phyloP scores from a whole-genome alignment of 2,888 invertebrate genomes.

The Nebria brevicollis region DNA sequence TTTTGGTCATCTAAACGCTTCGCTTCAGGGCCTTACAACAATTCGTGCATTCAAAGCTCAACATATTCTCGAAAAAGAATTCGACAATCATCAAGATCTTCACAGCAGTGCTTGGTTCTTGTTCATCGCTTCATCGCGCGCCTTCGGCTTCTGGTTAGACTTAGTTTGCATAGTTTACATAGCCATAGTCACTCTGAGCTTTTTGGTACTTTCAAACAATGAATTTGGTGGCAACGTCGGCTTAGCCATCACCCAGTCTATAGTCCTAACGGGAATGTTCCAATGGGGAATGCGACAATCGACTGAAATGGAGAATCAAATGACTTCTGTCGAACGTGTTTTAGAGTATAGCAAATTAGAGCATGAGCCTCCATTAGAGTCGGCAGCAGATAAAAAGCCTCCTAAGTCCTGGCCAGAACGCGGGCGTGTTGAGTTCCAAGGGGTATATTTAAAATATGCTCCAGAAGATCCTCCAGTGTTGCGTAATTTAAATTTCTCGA shows the following conservation, averaged over 20 bases:
- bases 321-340: conserved; percentile 91
- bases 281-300: conserved; percentile 84
- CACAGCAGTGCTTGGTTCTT: conserved; percentile 82
- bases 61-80: conserved; percentile 70
- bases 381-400: conserved; percentile 70
- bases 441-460: conserved; percentile 76
- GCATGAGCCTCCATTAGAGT: conserved; percentile 75
- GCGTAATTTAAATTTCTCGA: conserved; percentile 73
- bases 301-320: conserved; percentile 72
- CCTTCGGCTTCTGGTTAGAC: conserved; percentile 78
- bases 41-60: conserved; percentile 78
- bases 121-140: conserved; percentile 71
- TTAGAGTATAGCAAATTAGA: conserved; percentile 65
- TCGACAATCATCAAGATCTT: conserved; percentile 71
- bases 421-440: conserved; percentile 74
- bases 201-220: conserved; percentile 65
- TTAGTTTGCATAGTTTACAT: conserved; percentile 74
- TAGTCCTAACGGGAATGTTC: conserved; percentile 68
- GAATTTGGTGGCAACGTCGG: conserved; percentile 60
- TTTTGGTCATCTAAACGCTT: conserved; percentile 78
- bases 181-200: conserved; percentile 71
- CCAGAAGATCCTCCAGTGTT: conserved; percentile 77
- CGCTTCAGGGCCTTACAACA: conserved; percentile 79
- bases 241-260: conserved; percentile 60
- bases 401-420: conserved; percentile 76